These are phyloP conservation scores for Bubo scandiacus DNA, from an alignment of 2,113 vertebrate genomes.

Conservation along the genomic window DNA sequence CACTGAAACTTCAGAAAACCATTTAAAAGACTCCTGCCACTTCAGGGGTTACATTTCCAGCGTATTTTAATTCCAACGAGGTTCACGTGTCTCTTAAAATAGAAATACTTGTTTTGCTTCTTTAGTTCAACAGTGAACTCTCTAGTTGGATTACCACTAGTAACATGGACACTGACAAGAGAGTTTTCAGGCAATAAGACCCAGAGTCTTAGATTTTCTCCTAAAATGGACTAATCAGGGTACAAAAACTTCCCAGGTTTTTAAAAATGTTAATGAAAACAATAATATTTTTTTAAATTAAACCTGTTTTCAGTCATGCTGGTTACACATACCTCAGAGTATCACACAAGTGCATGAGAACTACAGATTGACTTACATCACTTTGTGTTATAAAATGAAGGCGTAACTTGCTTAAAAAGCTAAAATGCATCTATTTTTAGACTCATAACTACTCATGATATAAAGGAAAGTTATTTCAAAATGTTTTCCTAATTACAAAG, in stretches of 20 bases:
- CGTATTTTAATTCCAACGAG: background rate
- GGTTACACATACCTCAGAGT: background rate
- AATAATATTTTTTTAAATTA: background rate
- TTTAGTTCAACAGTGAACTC: background rate
- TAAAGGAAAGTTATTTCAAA: background rate
- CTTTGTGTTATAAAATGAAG: background rate
- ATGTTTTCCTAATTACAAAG: background rate
- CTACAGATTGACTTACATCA: background rate
- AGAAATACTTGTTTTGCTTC: constrained; percentile 30
- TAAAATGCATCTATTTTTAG: constrained; percentile 4
- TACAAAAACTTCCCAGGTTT: background rate
- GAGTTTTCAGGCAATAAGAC: background rate
- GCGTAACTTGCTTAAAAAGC: background rate
- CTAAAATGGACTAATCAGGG: background rate
- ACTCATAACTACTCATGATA: background rate
- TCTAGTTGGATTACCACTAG: background rate
- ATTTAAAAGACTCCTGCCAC: background rate
- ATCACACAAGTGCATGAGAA: background rate
- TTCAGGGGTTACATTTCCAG: constrained; percentile 21
- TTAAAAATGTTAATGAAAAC: background rate
- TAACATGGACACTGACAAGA: background rate
- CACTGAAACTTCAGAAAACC: background rate
- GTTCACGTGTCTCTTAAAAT: constrained; percentile 29
- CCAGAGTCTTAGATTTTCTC: background rate
- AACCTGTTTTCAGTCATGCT: background rate